Conservation (phyloP, 2,888 invertebrate genomes). For the Corbicula japonica region DNA sequence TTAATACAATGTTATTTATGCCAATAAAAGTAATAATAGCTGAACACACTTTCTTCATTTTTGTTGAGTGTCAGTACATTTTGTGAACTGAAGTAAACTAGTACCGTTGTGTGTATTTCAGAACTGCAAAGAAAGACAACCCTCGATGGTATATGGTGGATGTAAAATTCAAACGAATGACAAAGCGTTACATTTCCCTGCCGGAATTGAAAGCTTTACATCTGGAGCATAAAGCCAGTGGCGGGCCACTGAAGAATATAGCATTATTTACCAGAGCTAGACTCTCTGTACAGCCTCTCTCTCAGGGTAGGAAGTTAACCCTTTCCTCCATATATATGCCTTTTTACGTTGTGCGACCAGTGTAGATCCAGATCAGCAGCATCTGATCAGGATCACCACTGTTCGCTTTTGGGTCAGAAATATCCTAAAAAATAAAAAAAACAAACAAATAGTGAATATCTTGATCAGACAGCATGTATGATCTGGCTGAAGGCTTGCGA, state of each 20-base stretch:
- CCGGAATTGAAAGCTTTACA: constrained; percentile 82
- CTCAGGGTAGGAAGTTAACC: constrained; percentile 82
- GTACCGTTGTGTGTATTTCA: constrained; percentile 38
- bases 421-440: too few relatives aligned
- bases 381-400: too few relatives aligned
- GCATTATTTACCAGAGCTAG: constrained; percentile 84
- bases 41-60: not conserved
- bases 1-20: not conserved
- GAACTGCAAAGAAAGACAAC: constrained; percentile 73
- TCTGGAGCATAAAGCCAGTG: constrained; percentile 79
- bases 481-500: too few relatives aligned
- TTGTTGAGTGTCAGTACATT: not conserved
- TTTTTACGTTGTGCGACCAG: too few relatives aligned
- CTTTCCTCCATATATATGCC: too few relatives aligned
- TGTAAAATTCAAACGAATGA: constrained; percentile 82
- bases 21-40: not conserved
- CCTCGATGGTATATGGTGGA: constrained; percentile 86
- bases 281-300: constrained; percentile 85
- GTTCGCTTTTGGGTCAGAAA: too few relatives aligned
- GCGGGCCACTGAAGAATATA: constrained; percentile 82
- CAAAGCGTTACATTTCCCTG: constrained; percentile 83
- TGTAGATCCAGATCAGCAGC: too few relatives aligned
- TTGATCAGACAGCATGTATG: too few relatives aligned
- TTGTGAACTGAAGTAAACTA: not conserved
- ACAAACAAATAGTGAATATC: too few relatives aligned